These are phyloP conservation scores for Trichopria drosophilae DNA, from an alignment of 2,888 invertebrate genomes.

Conservation along the genomic window DNA sequence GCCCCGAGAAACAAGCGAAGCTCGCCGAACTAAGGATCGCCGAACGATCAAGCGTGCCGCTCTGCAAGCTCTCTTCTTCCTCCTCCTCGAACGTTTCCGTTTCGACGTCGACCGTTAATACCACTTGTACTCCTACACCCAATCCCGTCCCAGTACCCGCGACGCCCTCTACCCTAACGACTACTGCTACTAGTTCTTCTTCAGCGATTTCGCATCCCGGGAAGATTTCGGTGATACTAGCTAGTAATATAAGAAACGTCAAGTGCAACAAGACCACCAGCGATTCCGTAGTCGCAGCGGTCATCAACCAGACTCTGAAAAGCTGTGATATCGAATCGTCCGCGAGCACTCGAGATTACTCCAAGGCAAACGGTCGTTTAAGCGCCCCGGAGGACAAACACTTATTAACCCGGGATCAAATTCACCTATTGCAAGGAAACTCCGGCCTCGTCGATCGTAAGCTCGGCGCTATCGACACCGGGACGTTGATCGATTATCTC, in stretches of 20 bases:
- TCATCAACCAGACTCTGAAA: slow-evolving; percentile 40
- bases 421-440: slow-evolving; percentile 41
- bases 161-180: too few relatives aligned
- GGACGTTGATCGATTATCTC: slow-evolving; percentile 80
- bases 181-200: too few relatives aligned
- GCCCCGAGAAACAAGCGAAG: slow-evolving; percentile 54
- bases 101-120: too few relatives aligned
- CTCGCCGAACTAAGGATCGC: too few relatives aligned
- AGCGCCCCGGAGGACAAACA: slow-evolving; percentile 23
- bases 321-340: slow-evolving; percentile 45
- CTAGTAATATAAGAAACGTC: slow-evolving; percentile 43
- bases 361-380: slow-evolving; percentile 43
- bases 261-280: slow-evolving; percentile 40
- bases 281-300: slow-evolving; percentile 31
- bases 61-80: slow-evolving; percentile 39
- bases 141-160: too few relatives aligned
- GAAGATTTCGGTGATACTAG: slow-evolving; percentile 46
- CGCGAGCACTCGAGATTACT: slow-evolving; percentile 39
- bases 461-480: slow-evolving; percentile 77
- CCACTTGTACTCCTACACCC: too few relatives aligned
- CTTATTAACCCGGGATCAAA: slow-evolving; percentile 42
- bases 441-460: slow-evolving; percentile 42
- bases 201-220: slow-evolving; percentile 33
- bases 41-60: slow-evolving; percentile 35
- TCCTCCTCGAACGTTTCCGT: too few relatives aligned